Percentiles rank a stretch among this genome's conserved stretches.
These are phyloP conservation scores for Rhopilema esculentum DNA, from an alignment of 30 jellyfish, hydroid and myxozoan genomes.

Conservation along the genomic window DNA sequence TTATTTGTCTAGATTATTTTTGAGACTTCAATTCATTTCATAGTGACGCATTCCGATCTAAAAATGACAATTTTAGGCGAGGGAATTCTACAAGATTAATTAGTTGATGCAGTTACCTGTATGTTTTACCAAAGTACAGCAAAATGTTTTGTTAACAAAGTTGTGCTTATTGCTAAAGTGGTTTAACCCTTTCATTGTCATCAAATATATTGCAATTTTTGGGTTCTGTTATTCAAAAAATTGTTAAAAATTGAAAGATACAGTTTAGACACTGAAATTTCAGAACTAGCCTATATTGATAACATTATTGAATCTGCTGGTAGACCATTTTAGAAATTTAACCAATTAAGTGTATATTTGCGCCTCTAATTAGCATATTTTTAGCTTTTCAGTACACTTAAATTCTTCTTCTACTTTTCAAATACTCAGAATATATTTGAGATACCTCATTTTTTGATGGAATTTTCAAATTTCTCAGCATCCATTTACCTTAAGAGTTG, in stretches of 20 bases:
- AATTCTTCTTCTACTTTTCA: neutral
- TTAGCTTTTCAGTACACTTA: neutral
- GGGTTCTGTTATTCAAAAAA: neutral
- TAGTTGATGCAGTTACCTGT: too few relatives aligned
- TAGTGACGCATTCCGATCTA: too few relatives aligned
- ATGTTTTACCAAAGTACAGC: too few relatives aligned
- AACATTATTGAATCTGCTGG: neutral
- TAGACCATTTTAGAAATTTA: neutral
- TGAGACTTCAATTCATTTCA: too few relatives aligned
- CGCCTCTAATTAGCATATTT: neutral
- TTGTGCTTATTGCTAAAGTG: too few relatives aligned
- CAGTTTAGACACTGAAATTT: neutral
- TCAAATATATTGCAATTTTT: neutral
- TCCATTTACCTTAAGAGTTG: neutral
- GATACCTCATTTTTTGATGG: slow-evolving; percentile 2
- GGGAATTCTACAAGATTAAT: too few relatives aligned
- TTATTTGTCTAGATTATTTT: too few relatives aligned
- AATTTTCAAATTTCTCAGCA: slow-evolving; percentile 4
- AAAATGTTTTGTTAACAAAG: too few relatives aligned
- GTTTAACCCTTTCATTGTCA: slow-evolving; percentile 34
- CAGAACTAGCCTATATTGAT: neutral
- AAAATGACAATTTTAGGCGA: too few relatives aligned
- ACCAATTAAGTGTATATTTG: neutral
- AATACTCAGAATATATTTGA: neutral
- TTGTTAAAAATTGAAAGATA: neutral